Evolutionary conservation across 37 sponge, comb jelly and placozoan genomes (phyloP), one percentile per base, ranked within the genome.

Genomic region (Beroe forskalii): DNA sequence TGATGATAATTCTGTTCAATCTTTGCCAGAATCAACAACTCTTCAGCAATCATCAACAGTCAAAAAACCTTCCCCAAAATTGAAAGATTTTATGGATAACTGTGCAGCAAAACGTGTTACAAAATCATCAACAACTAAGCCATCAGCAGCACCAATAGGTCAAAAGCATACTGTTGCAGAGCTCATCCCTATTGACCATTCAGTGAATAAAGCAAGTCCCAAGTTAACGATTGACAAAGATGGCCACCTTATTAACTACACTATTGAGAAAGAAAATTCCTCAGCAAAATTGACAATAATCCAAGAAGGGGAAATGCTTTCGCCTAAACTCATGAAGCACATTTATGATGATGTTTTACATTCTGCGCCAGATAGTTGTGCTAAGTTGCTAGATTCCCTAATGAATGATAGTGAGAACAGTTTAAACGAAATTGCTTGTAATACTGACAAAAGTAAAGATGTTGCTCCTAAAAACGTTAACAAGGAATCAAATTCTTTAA

Each of bases 271-370:
- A 2, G 48, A 42, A 27, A 44, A 39, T 22, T 6, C 66, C 4
- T 6, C 66, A 6, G 24, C 66, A 63, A 69, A 36, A 17, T 31
- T 80, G 17, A 80, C 86, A 9, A 80, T 80, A 23, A 80, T 80
- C 55, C 86, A 44, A 37, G 86, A 80, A 48, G 86, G 86, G 3
- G 40, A 36, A 6, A 41, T 80, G 25, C 40, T 80, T 25, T 44
- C 86, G 0, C 86, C 86, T 17, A 80, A 80, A 80, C 86, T 80
- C 8, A 80, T 80, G 86, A 80, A 80, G 27, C 86, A 80, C 55
- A 80, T 80, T 43, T 41, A 25, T 17, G 55, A 43, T 24, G 86
- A 80, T 80, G 43, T 80, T 3, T 48, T 80, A 4, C 86, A 80
- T 1, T 80, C 86, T 44, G 86, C 40, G 2, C 86, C 44, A 4